A percentile compares a stretch with the other conserved stretches of the same genome.
Evolutionary conservation across 2,113 vertebrate genomes (phyloP).

Genomic region (Dicerorhinus sumatrensis): DNA sequence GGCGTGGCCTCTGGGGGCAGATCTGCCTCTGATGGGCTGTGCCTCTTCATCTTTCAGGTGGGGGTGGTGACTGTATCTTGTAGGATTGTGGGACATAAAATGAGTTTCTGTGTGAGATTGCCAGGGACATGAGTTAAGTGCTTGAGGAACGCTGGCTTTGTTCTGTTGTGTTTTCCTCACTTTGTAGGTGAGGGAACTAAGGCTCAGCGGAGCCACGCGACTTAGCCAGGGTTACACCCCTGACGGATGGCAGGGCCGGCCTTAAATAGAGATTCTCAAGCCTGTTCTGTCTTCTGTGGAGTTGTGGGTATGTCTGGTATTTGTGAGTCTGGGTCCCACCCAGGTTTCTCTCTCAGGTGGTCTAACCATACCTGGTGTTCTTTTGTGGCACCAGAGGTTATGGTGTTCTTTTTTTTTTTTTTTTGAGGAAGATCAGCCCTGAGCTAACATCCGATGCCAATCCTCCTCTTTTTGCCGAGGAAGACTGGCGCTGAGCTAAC

Average conservation of each 20-base stretch:
- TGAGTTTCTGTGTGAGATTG: neutral
- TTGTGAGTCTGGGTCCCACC: neutral
- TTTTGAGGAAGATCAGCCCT: too few species aligned
- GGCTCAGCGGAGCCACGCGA: neutral
- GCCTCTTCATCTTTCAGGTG: neutral
- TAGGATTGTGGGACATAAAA: neutral
- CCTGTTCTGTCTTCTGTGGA: neutral
- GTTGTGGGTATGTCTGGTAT: neutral
- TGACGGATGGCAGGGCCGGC: neutral
- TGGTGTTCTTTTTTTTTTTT: too few species aligned
- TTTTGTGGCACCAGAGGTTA: neutral
- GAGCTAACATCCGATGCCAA: too few species aligned
- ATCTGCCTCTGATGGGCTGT: neutral
- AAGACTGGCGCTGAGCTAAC: too few species aligned
- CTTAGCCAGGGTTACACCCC: neutral
- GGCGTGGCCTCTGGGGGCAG: neutral
- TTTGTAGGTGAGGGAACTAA: neutral
- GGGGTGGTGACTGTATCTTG: accelerated
- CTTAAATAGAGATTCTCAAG: neutral
- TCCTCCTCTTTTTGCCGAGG: too few species aligned
- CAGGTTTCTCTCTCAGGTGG: neutral
- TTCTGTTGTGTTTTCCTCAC: neutral
- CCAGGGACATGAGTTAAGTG: neutral
- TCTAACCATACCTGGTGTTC: neutral
- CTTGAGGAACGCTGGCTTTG: neutral